phyloP scores from a whole-genome alignment of 35 echinoderm and acorn worm species.

The Heliocidaris tuberculata region DNA sequence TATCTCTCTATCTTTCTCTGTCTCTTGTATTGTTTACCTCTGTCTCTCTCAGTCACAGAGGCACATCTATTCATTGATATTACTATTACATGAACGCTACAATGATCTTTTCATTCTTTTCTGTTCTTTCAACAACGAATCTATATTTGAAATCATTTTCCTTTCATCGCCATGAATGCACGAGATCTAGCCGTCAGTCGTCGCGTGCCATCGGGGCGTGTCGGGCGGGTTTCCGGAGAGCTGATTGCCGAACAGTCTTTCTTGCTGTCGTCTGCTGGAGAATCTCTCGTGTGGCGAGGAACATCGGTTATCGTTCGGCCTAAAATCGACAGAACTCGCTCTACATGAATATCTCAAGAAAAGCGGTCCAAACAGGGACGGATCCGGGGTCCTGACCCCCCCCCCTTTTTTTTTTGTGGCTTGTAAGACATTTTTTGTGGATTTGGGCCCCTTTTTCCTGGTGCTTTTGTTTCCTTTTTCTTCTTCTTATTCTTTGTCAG shows the following conservation, averaged over 20 bases:
- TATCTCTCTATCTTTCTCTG: no score
- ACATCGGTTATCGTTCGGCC: no score
- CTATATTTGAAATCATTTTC: background rate
- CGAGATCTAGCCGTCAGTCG: background rate
- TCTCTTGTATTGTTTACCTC: no score
- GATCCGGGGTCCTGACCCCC: no score
- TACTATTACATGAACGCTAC: background rate
- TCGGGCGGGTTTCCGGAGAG: background rate
- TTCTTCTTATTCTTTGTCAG: no score
- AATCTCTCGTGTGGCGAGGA: background rate
- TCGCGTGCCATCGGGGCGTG: background rate
- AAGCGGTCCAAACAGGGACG: background rate
- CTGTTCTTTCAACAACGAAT: background rate
- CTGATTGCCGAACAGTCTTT: background rate
- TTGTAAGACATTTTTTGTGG: no score
- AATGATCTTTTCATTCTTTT: background rate
- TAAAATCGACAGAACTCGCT: background rate
- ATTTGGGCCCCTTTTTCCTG: no score
- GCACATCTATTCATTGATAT: background rate
- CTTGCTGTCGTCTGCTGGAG: background rate
- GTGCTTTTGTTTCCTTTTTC: no score
- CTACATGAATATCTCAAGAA: background rate
- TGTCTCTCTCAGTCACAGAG: no score
- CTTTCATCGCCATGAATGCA: background rate
- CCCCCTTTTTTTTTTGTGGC: no score